Evolutionary conservation across 2,888 invertebrate species (phyloP).

Genomic region (Cremastobaeus sp.): DNA sequence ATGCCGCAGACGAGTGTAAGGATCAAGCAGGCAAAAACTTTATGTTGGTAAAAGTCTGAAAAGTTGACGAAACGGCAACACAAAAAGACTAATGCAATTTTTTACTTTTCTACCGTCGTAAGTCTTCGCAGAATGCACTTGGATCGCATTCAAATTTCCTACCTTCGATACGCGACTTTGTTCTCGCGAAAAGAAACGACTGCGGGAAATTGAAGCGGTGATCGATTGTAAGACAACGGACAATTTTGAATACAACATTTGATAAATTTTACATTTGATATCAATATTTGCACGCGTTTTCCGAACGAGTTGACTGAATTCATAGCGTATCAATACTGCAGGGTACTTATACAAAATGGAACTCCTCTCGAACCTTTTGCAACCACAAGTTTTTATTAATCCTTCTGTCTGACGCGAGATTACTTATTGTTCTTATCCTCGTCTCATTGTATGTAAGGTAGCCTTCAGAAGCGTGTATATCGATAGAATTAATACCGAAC

Average conservation of each 20-base stretch:
- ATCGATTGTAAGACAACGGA: not conserved
- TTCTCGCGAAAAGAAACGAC: no score
- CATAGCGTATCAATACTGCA: constrained; percentile 1
- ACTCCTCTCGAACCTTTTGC: not conserved
- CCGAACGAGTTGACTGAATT: not conserved
- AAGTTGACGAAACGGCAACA: not conserved
- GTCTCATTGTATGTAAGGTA: constrained; percentile 26
- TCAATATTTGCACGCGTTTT: not conserved
- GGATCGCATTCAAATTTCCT: no score
- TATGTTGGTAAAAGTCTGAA: constrained; percentile 4
- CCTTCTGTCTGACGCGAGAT: constrained; percentile 7
- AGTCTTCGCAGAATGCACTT: no score
- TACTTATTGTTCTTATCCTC: constrained; percentile 35
- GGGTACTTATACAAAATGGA: constrained; percentile 27
- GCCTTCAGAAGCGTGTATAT: constrained; percentile 27
- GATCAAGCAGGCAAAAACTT: constrained; percentile 27
- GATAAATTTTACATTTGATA: constrained; percentile 8
- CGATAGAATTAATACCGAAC: constrained; percentile 9
- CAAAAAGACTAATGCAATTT: not conserved
- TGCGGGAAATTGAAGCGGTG: no score
- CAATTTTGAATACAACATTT: constrained; percentile 2
- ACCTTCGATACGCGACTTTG: no score
- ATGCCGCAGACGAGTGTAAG: constrained; percentile 46
- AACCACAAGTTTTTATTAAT: not conserved
- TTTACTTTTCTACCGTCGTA: no score